Evolutionary conservation across 2,888 invertebrate species (phyloP).

Genomic region (Mellilla xanthometata): DNA sequence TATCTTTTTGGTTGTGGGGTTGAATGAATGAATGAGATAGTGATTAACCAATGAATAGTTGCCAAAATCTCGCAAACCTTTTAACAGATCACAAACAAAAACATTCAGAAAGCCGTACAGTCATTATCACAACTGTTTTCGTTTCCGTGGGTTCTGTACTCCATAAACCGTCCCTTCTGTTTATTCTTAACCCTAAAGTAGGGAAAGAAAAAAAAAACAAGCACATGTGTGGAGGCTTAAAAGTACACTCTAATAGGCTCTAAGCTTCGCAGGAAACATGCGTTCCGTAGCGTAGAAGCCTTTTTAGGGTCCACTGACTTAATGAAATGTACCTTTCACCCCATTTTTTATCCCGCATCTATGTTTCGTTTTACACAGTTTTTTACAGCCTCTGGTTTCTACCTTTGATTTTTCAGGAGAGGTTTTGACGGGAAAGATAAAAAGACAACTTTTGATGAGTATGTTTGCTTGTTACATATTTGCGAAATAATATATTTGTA

Average conservation of each 20-base stretch:
- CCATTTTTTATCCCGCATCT: conserved; percentile 10
- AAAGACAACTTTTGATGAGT: too few species aligned
- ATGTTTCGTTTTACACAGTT: conserved; percentile 15
- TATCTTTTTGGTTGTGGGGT: too few species aligned
- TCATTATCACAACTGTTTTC: conserved; percentile 39
- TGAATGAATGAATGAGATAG: too few species aligned
- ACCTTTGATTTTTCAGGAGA: background rate
- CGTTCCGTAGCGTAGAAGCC: conserved; percentile 48
- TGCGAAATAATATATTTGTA: too few species aligned
- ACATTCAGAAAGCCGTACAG: conserved; percentile 17
- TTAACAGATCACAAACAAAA: conserved; percentile 21
- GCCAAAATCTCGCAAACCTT: conserved; percentile 11
- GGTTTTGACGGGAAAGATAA: too few species aligned
- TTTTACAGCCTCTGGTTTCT: conserved; percentile 1
- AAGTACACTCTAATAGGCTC: conserved; percentile 55
- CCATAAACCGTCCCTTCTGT: conserved; percentile 33
- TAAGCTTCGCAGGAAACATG: conserved; percentile 41
- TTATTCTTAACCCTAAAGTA: conserved; percentile 27
- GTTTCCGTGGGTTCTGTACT: conserved; percentile 30
- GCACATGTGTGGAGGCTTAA: conserved; percentile 42
- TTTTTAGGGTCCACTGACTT: conserved; percentile 52
- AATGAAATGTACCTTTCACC: conserved; percentile 46
- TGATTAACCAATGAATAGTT: too few species aligned
- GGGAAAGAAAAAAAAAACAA: conserved; percentile 28
- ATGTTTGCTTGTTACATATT: too few species aligned